Base-by-base conservation (phyloP, 2,797 vertebrate species). In the Microtus obscurus region DNA sequence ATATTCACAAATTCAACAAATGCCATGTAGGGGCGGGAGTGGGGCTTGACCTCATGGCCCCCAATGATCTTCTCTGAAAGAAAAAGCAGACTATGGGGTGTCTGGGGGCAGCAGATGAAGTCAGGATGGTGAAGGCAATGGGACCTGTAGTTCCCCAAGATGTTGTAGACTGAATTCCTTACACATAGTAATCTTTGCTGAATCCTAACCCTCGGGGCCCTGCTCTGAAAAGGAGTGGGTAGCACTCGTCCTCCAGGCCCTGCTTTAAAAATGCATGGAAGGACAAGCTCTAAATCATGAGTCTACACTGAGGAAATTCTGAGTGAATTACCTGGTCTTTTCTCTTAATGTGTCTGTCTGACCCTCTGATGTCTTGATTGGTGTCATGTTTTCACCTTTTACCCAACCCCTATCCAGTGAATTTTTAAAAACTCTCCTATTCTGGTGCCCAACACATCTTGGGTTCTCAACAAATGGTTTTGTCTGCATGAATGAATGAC, bases 221-320 rank as follows among this genome's bases (percentile, higher is more conserved):
- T 23, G 25, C 19, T 53, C 40, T 63, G 31, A 40, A 59, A 91
- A 56, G 43, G 53, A 14, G 7, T 45, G 14, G 3, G 6, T 9
- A 34, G n/a, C 25, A 4, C n/a, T 67, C 48, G 0, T 45, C 25
- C 11, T 73, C 23, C 29, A 7, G 0, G 0, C 43, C 13, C 27
- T 65, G 10, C 21, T 40, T 48, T 43, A 65, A 31, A 61, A 11
- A 6, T 1, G 2, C 7, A 0, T 48, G 27, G 11, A 77, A 29
- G 40, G 1, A 1, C 2, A 5, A 1, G 53, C 6, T 51, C 29
- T 87, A 0, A 17, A 23, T 80, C 23, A 34, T 6, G 3, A 9
- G 0, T 6, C 3, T 37, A 17, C 19, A 73, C 56, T 3, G 43
- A 51, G 27, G 21, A 14, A 8, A 59, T 73, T 7, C 2, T 71